These are phyloP conservation scores for Trematomus bernacchii DNA, from an alignment of 2,797 vertebrate genomes.

Conservation along the genomic window DNA sequence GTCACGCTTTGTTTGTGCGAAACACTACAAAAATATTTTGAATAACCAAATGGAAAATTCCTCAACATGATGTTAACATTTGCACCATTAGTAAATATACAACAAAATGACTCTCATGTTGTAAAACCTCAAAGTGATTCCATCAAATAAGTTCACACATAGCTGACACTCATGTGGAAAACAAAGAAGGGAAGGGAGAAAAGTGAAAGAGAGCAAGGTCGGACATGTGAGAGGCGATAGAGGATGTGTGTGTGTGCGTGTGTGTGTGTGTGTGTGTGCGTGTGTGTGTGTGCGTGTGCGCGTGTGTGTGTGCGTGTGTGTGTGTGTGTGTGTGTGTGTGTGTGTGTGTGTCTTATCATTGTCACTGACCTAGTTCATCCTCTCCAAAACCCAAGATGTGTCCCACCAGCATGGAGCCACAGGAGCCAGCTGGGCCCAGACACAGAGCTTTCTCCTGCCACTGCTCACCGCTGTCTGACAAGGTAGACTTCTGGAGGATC, in stretches of 20 bases:
- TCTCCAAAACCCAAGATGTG: constrained; percentile 97
- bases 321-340: background rate
- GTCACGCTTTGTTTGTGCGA: constrained; percentile 8
- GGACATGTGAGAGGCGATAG: background rate
- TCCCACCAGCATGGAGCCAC: constrained; percentile 91
- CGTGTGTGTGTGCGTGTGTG: background rate
- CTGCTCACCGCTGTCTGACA: constrained; percentile 83
- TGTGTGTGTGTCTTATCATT: no score
- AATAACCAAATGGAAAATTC: constrained; percentile 46
- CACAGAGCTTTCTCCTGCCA: constrained; percentile 98
- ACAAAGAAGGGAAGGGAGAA: constrained; percentile 10
- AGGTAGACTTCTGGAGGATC: constrained; percentile 91
- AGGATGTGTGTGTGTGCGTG: constrained; percentile 8
- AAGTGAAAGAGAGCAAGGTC: background rate
- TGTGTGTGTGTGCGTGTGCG: no score
- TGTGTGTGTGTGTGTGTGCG: no score
- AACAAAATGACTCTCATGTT: constrained; percentile 29
- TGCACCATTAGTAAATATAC: constrained; percentile 44
- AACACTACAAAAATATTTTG: constrained; percentile 16
- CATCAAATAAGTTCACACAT: constrained; percentile 30
- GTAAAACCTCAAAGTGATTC: constrained; percentile 23
- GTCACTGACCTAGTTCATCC: constrained; percentile 92
- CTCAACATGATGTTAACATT: constrained; percentile 37
- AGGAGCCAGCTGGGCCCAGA: constrained; percentile 90
- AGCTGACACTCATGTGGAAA: constrained; percentile 26